Percentiles rank a stretch among this genome's conserved stretches.
These are phyloP conservation scores for Alligator mississippiensis DNA, from an alignment of 2,113 vertebrate species.

Conservation along the genomic window DNA sequence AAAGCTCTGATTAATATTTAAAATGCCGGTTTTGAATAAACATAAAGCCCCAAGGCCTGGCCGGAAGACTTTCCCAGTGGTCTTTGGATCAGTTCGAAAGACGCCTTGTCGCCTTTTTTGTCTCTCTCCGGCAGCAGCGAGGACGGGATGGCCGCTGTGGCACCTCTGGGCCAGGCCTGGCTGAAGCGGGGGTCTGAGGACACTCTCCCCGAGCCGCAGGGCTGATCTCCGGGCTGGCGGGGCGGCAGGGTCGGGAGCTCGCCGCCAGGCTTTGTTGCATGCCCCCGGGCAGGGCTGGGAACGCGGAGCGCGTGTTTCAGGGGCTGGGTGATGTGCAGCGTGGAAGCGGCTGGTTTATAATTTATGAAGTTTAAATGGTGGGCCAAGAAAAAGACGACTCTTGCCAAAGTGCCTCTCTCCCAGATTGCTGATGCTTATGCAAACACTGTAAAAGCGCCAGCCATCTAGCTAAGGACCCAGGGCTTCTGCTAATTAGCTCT, in stretches of 20 bases:
- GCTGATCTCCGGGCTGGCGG: not conserved
- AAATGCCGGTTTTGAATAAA: not conserved
- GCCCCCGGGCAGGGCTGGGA: constrained; percentile 60
- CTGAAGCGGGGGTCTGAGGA: too few species aligned
- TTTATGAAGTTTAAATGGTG: constrained; percentile 93
- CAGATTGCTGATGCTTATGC: constrained; percentile 60
- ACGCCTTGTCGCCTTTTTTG: not conserved
- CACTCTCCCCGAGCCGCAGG: not conserved
- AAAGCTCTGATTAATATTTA: not conserved
- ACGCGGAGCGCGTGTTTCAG: constrained; percentile 85
- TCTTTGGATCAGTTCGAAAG: not conserved
- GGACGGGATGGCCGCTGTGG: not conserved
- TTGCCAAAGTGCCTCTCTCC: constrained; percentile 75
- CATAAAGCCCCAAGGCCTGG: not conserved
- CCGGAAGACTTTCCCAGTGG: not conserved
- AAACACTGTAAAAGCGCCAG: constrained; percentile 60
- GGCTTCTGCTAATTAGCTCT: constrained; percentile 59
- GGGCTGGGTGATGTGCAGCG: constrained; percentile 84
- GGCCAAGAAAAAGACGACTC: constrained; percentile 86
- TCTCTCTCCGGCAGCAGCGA: not conserved
- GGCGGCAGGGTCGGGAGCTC: not conserved
- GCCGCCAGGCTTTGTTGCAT: constrained; percentile 41
- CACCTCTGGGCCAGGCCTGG: too few species aligned
- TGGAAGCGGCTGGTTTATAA: constrained; percentile 90
- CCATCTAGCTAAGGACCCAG: constrained; percentile 20